Conservation (phyloP, 2,888 invertebrate genomes). For the Mesochorus sp. region DNA sequence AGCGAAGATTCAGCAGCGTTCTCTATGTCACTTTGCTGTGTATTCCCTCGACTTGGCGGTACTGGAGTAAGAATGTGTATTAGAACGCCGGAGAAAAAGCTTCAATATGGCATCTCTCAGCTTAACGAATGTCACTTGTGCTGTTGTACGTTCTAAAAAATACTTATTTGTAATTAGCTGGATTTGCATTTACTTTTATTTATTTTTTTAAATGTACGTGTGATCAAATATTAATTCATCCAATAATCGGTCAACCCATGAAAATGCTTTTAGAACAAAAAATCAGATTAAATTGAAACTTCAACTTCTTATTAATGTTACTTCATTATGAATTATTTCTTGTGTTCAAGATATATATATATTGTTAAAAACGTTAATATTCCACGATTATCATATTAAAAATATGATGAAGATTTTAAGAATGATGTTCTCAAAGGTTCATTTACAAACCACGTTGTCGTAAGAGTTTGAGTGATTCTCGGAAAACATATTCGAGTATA, state of each 20-base stretch:
- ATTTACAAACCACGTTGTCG: neutral
- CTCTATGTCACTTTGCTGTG: neutral
- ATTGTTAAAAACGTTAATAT: too few relatives aligned
- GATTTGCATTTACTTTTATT: too few relatives aligned
- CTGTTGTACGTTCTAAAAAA: neutral
- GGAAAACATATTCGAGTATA: neutral
- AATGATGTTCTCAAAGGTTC: neutral
- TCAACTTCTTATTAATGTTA: too few relatives aligned
- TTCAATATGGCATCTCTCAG: neutral
- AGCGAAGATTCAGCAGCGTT: neutral
- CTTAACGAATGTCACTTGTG: neutral
- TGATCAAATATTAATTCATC: too few relatives aligned
- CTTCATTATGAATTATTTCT: neutral
- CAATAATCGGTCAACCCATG: too few relatives aligned
- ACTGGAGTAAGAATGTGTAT: neutral
- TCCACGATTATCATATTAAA: too few relatives aligned
- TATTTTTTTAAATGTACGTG: too few relatives aligned
- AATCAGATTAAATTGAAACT: too few relatives aligned
- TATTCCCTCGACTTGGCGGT: neutral
- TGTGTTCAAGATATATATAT: neutral
- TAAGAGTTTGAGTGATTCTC: neutral
- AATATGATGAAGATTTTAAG: too few relatives aligned
- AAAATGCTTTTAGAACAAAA: too few relatives aligned
- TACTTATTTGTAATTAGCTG: neutral
- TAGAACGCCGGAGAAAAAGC: neutral